Evolutionary conservation across 2,113 vertebrate genomes (phyloP).

Genomic region (Eurypyga helias): DNA sequence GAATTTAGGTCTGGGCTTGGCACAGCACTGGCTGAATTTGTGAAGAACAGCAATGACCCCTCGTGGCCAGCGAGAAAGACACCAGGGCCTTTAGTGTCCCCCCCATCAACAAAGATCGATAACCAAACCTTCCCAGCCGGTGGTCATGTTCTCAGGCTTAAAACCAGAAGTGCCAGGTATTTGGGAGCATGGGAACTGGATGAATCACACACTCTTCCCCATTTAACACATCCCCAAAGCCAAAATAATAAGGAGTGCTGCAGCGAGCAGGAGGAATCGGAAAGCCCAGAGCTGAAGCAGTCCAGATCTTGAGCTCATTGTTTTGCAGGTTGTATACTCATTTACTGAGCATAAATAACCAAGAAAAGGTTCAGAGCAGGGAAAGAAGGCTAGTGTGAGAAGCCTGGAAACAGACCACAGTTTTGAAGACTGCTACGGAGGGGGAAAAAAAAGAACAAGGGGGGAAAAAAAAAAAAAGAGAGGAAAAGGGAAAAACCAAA

Average conservation of each 20-base stretch:
- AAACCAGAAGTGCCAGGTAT: neutral
- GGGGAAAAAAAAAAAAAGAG: accelerated
- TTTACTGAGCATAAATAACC: neutral
- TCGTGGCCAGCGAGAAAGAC: neutral
- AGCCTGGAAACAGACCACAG: neutral
- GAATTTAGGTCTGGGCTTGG: neutral
- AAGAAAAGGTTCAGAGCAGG: neutral
- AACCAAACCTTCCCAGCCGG: neutral
- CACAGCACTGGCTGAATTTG: neutral
- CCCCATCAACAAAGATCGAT: neutral
- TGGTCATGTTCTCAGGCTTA: neutral
- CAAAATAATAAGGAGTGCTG: neutral
- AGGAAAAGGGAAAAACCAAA: neutral
- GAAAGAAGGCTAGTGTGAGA: neutral
- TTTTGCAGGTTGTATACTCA: neutral
- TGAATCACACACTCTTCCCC: neutral
- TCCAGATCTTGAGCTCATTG: neutral
- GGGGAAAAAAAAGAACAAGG: too few relatives aligned
- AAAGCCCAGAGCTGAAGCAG: neutral
- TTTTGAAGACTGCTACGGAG: neutral
- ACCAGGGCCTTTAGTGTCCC: neutral
- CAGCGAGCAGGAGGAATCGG: neutral
- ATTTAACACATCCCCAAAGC: neutral
- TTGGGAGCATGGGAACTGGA: neutral
- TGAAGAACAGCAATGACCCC: neutral